Evolutionary conservation across 2,797 vertebrate species (phyloP).

Genomic region (Notolepis coatsorum): DNA sequence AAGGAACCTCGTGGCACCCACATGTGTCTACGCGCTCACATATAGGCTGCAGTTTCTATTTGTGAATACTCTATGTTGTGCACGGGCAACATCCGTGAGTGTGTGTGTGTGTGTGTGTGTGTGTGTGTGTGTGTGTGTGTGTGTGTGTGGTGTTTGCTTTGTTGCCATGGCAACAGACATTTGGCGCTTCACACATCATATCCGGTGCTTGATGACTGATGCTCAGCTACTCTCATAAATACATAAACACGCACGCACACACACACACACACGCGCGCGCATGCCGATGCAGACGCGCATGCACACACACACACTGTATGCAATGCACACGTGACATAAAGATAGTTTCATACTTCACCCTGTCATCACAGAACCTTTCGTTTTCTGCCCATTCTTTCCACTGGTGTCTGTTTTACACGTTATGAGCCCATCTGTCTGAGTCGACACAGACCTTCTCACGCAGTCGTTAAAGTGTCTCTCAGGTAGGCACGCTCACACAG

Average conservation of each 20-base stretch:
- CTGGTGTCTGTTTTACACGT: constrained; percentile 32
- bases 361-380: constrained; percentile 7
- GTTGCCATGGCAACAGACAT: constrained; percentile 81
- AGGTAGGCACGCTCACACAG: constrained; percentile 8
- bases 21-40: not conserved
- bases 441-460: constrained; percentile 17
- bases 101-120: constrained; percentile 28
- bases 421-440: not conserved
- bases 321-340: constrained; percentile 41
- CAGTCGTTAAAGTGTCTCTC: constrained; percentile 16
- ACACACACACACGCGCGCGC: not conserved
- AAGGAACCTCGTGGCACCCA: not conserved
- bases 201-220: constrained; percentile 74
- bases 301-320: not conserved
- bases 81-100: constrained; percentile 42
- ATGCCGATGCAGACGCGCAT: not conserved
- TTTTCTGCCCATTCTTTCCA: constrained; percentile 26
- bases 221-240: constrained; percentile 39
- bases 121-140: constrained; percentile 28
- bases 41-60: constrained; percentile 45
- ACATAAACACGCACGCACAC: not conserved
- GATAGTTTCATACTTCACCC: constrained; percentile 48
- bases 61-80: constrained; percentile 64
- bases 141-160: constrained; percentile 73
- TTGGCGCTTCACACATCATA: constrained; percentile 73